These are phyloP conservation scores for Sus scrofa DNA, from an alignment of 2,113 vertebrate genomes.

Conservation along the genomic window DNA sequence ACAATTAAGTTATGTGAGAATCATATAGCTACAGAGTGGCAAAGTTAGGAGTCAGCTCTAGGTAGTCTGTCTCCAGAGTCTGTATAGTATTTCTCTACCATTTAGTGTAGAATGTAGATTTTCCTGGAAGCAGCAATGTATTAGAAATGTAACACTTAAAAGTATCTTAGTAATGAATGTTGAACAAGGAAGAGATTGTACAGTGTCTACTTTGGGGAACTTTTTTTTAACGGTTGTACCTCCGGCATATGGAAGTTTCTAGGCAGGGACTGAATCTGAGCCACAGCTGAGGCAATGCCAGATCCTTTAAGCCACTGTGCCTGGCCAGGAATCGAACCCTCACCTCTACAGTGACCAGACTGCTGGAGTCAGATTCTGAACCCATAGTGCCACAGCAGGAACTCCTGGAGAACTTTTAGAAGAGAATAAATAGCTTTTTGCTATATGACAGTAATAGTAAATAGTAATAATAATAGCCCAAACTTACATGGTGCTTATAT, in stretches of 20 bases:
- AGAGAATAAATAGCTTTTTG: neutral
- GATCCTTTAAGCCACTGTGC: no score
- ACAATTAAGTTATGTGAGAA: neutral
- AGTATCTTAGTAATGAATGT: constrained; percentile 32
- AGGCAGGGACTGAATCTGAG: no score
- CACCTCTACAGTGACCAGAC: no score
- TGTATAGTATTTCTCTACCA: neutral
- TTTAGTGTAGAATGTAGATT: neutral
- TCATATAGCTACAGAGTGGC: neutral
- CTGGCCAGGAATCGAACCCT: no score
- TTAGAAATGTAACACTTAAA: neutral
- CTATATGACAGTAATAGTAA: neutral
- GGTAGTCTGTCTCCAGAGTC: neutral
- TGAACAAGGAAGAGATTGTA: neutral
- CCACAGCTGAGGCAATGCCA: no score
- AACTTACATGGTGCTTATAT: neutral
- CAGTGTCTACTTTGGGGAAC: neutral
- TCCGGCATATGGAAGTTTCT: no score
- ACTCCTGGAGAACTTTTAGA: constrained; percentile 2
- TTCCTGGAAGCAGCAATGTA: neutral
- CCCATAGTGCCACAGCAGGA: no score
- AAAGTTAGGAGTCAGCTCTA: neutral
- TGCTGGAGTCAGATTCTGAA: no score
- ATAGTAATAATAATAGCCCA: constrained; percentile 21
- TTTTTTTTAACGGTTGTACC: neutral